Evolutionary conservation across 1,140 invertebrate species (phyloP).

Genomic region (Sitobion miscanthi): DNA sequence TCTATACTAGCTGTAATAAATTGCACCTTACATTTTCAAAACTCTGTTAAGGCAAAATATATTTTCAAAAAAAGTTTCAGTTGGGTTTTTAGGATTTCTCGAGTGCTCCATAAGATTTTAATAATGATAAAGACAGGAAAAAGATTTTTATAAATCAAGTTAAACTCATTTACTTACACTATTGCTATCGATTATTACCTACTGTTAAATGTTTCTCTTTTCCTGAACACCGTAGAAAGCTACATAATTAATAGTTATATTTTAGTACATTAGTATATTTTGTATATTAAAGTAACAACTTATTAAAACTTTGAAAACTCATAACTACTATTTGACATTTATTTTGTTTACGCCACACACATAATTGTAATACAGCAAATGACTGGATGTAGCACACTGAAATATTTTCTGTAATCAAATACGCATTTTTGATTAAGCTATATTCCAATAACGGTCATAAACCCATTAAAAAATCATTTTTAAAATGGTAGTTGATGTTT

Average conservation of each 20-base stretch:
- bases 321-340: neutral
- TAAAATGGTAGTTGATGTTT: neutral
- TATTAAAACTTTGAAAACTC: neutral
- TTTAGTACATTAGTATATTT: too few species aligned
- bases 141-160: neutral
- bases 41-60: neutral
- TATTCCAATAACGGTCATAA: neutral
- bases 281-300: neutral
- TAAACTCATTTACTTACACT: neutral
- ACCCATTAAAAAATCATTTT: neutral
- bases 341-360: neutral
- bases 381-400: neutral
- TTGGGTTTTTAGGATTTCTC: neutral
- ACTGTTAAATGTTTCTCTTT: neutral
- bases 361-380: neutral
- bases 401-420: constrained; percentile 7
- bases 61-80: neutral
- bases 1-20: neutral
- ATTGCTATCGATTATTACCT: neutral
- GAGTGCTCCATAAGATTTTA: neutral
- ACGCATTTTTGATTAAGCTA: neutral
- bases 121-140: neutral
- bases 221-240: neutral
- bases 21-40: neutral
- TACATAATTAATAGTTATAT: neutral